Percentiles rank a stretch among this genome's conserved stretches.
These are phyloP conservation scores for Trogon surrucura DNA, from an alignment of 2,113 vertebrate species.

Conservation along the genomic window DNA sequence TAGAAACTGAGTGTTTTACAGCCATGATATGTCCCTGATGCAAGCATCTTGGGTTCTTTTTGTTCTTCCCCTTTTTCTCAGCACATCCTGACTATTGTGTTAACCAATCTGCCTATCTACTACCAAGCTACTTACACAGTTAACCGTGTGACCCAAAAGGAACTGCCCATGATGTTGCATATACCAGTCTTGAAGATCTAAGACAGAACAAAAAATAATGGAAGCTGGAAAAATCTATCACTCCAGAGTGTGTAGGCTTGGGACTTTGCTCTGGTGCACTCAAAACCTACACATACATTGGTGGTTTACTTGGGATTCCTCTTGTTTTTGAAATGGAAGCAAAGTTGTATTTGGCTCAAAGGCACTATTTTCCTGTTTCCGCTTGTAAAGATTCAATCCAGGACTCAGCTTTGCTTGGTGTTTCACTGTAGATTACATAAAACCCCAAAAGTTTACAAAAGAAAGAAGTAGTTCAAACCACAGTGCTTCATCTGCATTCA, in stretches of 20 bases:
- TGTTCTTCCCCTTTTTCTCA: not conserved
- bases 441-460: not conserved
- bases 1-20: not conserved
- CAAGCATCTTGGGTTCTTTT: not conserved
- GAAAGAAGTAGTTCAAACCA: not conserved
- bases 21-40: not conserved
- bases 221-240: not conserved
- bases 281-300: too few relatives aligned
- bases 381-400: not conserved
- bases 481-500: not conserved
- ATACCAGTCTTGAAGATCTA: not conserved
- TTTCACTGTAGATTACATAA: not conserved
- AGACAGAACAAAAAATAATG: not conserved
- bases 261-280: not conserved
- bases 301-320: too few relatives aligned
- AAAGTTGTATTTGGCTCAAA: not conserved
- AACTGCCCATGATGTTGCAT: not conserved
- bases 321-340: too few relatives aligned
- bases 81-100: not conserved
- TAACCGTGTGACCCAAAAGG: not conserved
- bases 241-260: not conserved
- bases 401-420: not conserved
- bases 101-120: not conserved
- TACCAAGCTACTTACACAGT: rapidly evolving
- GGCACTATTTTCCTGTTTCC: not conserved